Percentiles rank a stretch among this genome's conserved stretches.
Evolutionary conservation across 2,113 vertebrate species (phyloP).

Genomic region (Daphoenositta chrysoptera): DNA sequence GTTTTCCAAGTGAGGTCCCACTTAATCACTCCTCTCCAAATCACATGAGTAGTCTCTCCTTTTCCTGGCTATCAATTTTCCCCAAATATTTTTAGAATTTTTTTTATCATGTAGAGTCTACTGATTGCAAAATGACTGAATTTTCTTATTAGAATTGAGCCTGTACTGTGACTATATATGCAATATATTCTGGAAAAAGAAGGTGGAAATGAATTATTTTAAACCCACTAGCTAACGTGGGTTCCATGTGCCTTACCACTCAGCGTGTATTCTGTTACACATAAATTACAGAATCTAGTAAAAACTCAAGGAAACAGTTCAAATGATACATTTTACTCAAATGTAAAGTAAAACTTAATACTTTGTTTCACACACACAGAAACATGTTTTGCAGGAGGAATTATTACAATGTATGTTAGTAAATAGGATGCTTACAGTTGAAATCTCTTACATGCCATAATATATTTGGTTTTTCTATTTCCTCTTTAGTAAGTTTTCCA

Average conservation of each 20-base stretch:
- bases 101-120: not conserved
- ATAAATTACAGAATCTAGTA: not conserved
- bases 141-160: not conserved
- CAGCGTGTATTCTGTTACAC: rapidly evolving
- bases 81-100: rapidly evolving
- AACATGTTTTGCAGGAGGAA: not conserved
- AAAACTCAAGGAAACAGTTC: not conserved
- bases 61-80: not conserved
- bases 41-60: not conserved
- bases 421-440: not conserved
- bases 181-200: not conserved
- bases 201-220: not conserved
- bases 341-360: not conserved
- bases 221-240: not conserved
- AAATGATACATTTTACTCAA: not conserved
- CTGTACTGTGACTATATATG: not conserved
- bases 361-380: not conserved
- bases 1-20: not conserved
- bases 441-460: not conserved
- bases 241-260: not conserved
- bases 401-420: not conserved
- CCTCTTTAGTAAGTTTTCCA: not conserved
- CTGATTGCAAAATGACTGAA: not conserved
- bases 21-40: not conserved
- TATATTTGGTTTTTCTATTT: not conserved